phyloP scores from a whole-genome alignment of 1,140 invertebrate genomes.

The Scylla paramamosain region DNA sequence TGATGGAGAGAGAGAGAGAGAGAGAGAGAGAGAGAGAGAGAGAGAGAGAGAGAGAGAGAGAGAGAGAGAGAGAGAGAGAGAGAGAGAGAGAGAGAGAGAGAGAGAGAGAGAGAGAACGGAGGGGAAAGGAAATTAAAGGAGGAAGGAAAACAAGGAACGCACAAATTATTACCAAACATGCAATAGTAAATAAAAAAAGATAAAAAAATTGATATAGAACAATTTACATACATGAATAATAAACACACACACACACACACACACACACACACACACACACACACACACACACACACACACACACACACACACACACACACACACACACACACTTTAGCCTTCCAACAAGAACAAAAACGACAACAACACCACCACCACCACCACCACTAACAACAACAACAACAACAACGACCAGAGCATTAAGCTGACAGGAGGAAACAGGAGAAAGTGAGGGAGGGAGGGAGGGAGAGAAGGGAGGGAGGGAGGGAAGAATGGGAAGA shows the following conservation, averaged over 20 bases:
- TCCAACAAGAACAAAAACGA: too few species aligned
- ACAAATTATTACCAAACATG: too few species aligned
- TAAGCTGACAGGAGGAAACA: neutral
- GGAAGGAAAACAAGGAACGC: neutral
- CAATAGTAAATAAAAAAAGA: slow-evolving; percentile 6
- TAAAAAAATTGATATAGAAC: neutral
- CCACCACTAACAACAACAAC: too few species aligned
- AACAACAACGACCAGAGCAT: too few species aligned
- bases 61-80: neutral
- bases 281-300: too few species aligned
- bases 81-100: neutral
- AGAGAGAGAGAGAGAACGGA: neutral
- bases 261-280: too few species aligned
- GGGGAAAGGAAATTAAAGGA: slow-evolving; percentile 21
- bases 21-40: too few species aligned
- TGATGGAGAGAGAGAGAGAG: neutral
- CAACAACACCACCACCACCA: too few species aligned
- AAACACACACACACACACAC: too few species aligned
- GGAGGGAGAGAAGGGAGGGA: neutral
- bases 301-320: too few species aligned
- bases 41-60: too few species aligned
- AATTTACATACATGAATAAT: neutral
- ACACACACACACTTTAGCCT: too few species aligned
- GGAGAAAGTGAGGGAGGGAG: slow-evolving; percentile 35
- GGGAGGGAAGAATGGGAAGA: neutral